Evolutionary conservation across 2,797 vertebrate species (phyloP), one percentile per base, ranked within the genome.

Genomic region (Leuciscus waleckii): DNA sequence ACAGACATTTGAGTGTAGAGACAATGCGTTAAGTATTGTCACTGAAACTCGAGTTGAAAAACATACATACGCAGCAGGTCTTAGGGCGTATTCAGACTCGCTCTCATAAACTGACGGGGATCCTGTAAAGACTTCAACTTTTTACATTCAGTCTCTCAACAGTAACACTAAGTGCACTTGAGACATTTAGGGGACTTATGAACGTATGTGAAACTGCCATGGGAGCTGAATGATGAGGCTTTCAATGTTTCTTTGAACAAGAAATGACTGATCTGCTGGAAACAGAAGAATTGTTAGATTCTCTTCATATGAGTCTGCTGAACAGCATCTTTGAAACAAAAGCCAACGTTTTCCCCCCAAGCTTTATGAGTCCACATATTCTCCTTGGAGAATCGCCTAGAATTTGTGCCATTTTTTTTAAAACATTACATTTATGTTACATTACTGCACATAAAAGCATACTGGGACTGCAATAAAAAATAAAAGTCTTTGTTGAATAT

Each of bases 131-230:
- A 65, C 75, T 70, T 82, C 69, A 79, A 68, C 51, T 83, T 82
- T 84, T 87, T 76, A 86, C 69, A 75, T 85, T 73, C 29, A 46
- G 51, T 79, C 76, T 71, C 86, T 89, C 79, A 83, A 83, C 84
- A 86, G 67, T 84, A 69, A 87, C 84, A 77, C 81, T 80, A 82
- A 79, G 75, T 84, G 86, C 78, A 86, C 58, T 86, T 32, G 39
- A 85, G 88, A 89, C 88, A 86, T 89, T 87, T 86, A 87, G 73
- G 70, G 61, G 83, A 79, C 83, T 88, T 88, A 65, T 71, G 69
- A 74, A 83, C 13, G 41, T 73, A 79, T 86, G 82, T 76, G 82
- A 84, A 88, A 54, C 39, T 83, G 74, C 61, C 73, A 76, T 32
- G 51, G 68, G 54, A 51, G n/a, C 54, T 84, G 75, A 32, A 81